phyloP scores from a whole-genome alignment of 2,888 invertebrate species.

The Syrista parreyssii region DNA sequence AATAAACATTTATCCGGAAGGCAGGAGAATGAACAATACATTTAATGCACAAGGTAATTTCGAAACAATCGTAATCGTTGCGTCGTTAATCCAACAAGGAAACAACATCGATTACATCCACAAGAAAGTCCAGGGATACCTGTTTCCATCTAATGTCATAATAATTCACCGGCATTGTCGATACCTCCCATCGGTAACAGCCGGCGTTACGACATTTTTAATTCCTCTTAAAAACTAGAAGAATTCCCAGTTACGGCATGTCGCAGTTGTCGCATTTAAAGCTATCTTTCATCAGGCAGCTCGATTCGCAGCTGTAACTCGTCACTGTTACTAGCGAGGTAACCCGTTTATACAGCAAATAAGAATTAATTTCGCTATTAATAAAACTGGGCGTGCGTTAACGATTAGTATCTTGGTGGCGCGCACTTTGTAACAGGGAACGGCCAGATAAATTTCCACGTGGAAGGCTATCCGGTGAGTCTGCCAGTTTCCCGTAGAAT shows the following conservation, averaged over 20 bases:
- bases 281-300: slow-evolving; percentile 40
- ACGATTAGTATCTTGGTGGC: slow-evolving; percentile 10
- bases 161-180: slow-evolving; percentile 46
- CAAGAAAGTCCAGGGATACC: background rate
- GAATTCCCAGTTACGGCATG: slow-evolving; percentile 32
- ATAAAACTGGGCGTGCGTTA: slow-evolving; percentile 49
- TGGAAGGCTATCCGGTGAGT: background rate
- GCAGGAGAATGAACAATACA: background rate
- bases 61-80: background rate
- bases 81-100: background rate
- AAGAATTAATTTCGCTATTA: slow-evolving; percentile 56
- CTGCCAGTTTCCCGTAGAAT: background rate
- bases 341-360: slow-evolving; percentile 55
- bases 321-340: slow-evolving; percentile 40
- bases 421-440: background rate
- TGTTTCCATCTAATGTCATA: slow-evolving; percentile 45
- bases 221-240: slow-evolving; percentile 41
- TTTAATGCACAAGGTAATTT: background rate
- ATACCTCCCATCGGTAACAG: slow-evolving; percentile 28
- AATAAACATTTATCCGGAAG: background rate
- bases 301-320: slow-evolving; percentile 31
- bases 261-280: slow-evolving; percentile 20
- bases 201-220: slow-evolving; percentile 36
- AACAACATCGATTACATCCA: background rate
- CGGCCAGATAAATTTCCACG: background rate